phyloP scores from a whole-genome alignment of 2,888 invertebrate genomes.

The Ophion ventricosus region DNA sequence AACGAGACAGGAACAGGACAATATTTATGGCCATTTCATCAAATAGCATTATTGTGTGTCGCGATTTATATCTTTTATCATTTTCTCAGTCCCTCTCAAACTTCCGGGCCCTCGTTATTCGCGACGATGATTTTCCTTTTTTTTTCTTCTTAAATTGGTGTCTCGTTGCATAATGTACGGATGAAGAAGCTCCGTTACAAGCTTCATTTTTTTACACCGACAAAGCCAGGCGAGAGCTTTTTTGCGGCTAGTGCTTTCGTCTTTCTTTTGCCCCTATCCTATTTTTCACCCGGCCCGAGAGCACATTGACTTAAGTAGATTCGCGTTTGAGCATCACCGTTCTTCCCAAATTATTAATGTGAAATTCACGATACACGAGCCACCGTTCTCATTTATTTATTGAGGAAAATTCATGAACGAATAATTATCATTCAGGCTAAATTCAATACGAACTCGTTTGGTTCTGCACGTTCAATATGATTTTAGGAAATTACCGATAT shows the following conservation, averaged over 20 bases:
- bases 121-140: constrained; percentile 36
- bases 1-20: constrained; percentile 10
- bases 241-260: neutral
- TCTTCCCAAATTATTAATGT: neutral
- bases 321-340: neutral
- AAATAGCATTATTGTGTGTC: constrained; percentile 19
- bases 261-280: neutral
- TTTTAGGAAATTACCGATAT: neutral
- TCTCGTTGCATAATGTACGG: constrained; percentile 38
- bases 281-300: neutral
- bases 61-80: neutral
- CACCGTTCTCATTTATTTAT: neutral
- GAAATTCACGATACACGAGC: neutral
- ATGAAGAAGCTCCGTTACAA: neutral
- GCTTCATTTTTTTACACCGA: constrained; percentile 2
- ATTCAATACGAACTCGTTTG: too few relatives aligned
- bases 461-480: neutral
- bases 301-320: neutral
- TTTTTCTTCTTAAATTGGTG: constrained; percentile 53
- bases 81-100: neutral
- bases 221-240: neutral
- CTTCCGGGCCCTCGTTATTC: constrained; percentile 39
- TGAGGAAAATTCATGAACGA: neutral
- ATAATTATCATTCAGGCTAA: too few relatives aligned
- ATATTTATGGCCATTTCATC: constrained; percentile 30